phyloP scores from a whole-genome alignment of 2,888 invertebrate species.

The Lycaena phlaeas region DNA sequence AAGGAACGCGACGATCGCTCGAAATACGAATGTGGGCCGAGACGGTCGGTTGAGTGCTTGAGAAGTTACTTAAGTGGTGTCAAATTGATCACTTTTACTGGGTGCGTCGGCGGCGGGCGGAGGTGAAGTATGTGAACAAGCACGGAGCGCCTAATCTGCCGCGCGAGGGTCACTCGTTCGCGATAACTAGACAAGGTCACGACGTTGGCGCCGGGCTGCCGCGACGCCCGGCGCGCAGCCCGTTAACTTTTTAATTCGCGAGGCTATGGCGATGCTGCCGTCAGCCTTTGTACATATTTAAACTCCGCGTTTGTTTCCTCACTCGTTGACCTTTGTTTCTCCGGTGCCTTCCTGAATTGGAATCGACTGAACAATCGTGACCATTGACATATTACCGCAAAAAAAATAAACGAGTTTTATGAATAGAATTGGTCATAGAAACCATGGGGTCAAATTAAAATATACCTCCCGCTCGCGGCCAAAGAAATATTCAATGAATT shows the following conservation, averaged over 20 bases:
- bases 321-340: slow-evolving; percentile 21
- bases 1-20: background rate
- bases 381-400: background rate
- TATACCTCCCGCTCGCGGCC: background rate
- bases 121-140: slow-evolving; percentile 17
- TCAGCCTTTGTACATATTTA: slow-evolving; percentile 45
- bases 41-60: background rate
- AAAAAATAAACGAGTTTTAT: background rate
- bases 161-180: slow-evolving; percentile 59
- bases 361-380: slow-evolving; percentile 12
- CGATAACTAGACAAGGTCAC: slow-evolving; percentile 69
- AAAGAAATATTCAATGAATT: background rate
- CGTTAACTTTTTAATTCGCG: slow-evolving; percentile 67
- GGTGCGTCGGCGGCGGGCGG: slow-evolving; percentile 15
- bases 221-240: slow-evolving; percentile 38
- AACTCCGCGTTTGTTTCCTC: slow-evolving; percentile 25
- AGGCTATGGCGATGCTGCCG: slow-evolving; percentile 45
- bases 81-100: slow-evolving; percentile 14
- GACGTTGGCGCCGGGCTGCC: slow-evolving; percentile 61
- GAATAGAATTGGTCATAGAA: background rate
- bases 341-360: slow-evolving; percentile 23
- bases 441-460: background rate
- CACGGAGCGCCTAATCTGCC: slow-evolving; percentile 56
- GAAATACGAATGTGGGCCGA: background rate
- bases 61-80: slow-evolving; percentile 1